These are phyloP conservation scores for Spisula subtruncata DNA, from an alignment of 2,888 invertebrate genomes.

Conservation along the genomic window DNA sequence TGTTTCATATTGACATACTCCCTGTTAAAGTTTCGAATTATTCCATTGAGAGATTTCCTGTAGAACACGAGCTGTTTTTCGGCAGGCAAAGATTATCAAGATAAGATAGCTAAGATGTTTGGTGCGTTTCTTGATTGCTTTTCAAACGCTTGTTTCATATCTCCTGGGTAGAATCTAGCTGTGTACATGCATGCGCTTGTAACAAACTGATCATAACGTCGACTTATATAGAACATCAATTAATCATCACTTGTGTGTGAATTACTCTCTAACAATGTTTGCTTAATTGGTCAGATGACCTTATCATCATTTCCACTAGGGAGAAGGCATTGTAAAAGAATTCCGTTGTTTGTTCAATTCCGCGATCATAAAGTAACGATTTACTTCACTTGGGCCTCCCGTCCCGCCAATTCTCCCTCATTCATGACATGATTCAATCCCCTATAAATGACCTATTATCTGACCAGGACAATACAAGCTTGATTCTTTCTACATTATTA, in stretches of 20 bases:
- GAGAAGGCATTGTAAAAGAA: background rate
- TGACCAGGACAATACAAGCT: background rate
- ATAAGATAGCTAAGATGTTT: conserved; percentile 15
- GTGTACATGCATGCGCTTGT: conserved; percentile 3
- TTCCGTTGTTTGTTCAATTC: background rate
- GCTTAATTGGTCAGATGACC: conserved; percentile 22
- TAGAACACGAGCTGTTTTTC: background rate
- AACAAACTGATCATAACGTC: conserved; percentile 1
- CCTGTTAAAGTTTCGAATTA: conserved; percentile 11
- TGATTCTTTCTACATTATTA: background rate
- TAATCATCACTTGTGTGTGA: background rate
- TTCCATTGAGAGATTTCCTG: conserved; percentile 19
- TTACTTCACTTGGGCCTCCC: background rate
- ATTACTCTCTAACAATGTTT: background rate
- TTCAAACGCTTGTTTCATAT: conserved; percentile 2
- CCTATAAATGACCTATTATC: background rate
- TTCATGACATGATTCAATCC: background rate
- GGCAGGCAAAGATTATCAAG: background rate
- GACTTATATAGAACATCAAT: background rate
- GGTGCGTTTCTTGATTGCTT: background rate
- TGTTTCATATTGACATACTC: background rate
- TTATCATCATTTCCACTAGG: background rate
- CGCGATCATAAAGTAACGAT: background rate
- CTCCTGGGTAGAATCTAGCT: background rate
- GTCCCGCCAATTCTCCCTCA: background rate